phyloP scores from a whole-genome alignment of 1,140 invertebrate genomes.

The Camponotus pennsylvanicus region DNA sequence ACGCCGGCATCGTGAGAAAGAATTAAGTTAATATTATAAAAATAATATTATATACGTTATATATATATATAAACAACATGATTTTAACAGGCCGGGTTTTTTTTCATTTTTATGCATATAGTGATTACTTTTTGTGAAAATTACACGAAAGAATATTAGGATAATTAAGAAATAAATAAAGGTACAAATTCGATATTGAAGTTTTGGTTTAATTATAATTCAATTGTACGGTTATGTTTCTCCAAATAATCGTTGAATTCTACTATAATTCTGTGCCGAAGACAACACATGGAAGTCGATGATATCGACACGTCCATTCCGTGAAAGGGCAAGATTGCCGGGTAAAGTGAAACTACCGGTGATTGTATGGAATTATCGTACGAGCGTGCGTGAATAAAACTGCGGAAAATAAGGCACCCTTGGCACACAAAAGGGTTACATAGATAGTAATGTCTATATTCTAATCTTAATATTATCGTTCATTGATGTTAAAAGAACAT shows the following conservation, averaged over 20 bases:
- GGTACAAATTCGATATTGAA: neutral
- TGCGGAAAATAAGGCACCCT: constrained; percentile 34
- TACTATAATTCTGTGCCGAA: constrained; percentile 4
- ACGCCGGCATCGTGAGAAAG: neutral
- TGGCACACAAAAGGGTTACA: constrained; percentile 23
- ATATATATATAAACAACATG: neutral
- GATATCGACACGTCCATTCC: constrained; percentile 62
- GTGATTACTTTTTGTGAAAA: neutral
- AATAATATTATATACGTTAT: neutral
- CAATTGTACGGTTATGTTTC: neutral
- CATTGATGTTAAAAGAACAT: neutral
- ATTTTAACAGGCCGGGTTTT: neutral
- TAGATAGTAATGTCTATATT: constrained; percentile 53
- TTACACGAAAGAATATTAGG: neutral
- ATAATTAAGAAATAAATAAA: neutral
- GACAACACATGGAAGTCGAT: constrained; percentile 12
- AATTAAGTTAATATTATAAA: neutral
- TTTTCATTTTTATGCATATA: neutral
- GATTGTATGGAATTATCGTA: constrained; percentile 59
- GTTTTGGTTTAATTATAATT: constrained; percentile 23
- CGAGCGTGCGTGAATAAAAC: constrained; percentile 53
- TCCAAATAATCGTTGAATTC: constrained; percentile 1
- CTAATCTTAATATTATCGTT: neutral
- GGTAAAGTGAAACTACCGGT: constrained; percentile 51
- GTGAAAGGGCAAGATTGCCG: constrained; percentile 51